Conservation (phyloP, 2,113 vertebrate genomes). For the Tragelaphus imberbis region DNA sequence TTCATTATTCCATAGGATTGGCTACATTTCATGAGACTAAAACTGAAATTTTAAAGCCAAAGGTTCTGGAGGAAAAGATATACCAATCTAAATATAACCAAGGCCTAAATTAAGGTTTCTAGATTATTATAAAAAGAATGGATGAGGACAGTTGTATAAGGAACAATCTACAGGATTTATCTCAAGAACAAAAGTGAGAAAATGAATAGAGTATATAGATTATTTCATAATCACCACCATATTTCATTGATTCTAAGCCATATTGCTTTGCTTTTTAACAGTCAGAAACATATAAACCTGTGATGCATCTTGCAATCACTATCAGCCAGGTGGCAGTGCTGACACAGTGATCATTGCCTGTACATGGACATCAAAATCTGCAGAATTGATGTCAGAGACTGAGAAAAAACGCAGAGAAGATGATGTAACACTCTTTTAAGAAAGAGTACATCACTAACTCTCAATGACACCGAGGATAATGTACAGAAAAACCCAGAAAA, state of each 20-base stretch:
- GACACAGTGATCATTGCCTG: not conserved
- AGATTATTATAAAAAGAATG: not conserved
- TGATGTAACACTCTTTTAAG: not conserved
- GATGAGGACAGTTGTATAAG: not conserved
- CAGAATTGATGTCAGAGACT: not conserved
- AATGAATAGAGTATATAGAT: not conserved
- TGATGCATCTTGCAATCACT: not conserved
- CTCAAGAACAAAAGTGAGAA: not conserved
- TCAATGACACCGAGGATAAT: not conserved
- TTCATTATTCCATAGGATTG: not conserved
- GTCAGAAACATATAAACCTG: not conserved
- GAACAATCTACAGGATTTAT: not conserved
- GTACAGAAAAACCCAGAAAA: not conserved
- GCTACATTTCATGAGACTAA: not conserved
- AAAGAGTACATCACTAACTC: not conserved
- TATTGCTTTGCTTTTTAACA: not conserved
- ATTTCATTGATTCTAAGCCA: conserved; percentile 28
- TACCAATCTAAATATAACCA: conserved; percentile 4
- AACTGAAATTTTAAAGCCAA: not conserved
- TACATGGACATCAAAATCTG: not conserved
- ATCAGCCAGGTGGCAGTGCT: not conserved
- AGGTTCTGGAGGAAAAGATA: not conserved
- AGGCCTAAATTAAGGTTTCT: not conserved
- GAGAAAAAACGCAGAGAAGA: not conserved
- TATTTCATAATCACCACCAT: not conserved